Evolutionary conservation across 2,888 invertebrate genomes (phyloP).

Genomic region (Limenitis camilla): DNA sequence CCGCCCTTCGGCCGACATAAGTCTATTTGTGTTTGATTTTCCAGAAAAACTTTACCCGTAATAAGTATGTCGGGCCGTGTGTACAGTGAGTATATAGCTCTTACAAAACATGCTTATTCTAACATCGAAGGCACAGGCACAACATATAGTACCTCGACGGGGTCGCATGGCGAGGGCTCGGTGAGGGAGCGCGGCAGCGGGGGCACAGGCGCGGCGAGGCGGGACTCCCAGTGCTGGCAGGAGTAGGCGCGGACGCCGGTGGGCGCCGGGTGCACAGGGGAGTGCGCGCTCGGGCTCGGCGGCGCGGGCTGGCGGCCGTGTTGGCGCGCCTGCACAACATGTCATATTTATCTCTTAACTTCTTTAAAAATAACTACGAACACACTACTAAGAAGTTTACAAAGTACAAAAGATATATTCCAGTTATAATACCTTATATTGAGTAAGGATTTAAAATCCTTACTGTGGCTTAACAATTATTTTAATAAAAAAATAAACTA

Average conservation of each 20-base stretch:
- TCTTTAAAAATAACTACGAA: slow-evolving; percentile 2
- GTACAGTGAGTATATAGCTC: slow-evolving; percentile 17
- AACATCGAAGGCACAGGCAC: slow-evolving; percentile 37
- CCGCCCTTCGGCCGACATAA: neutral
- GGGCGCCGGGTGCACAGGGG: slow-evolving; percentile 71
- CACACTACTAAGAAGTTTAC: slow-evolving; percentile 8
- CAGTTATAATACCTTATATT: neutral
- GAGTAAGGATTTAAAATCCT: neutral
- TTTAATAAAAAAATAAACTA: too few relatives aligned
- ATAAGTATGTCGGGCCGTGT: slow-evolving; percentile 2
- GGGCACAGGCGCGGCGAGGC: slow-evolving; percentile 67
- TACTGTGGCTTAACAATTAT: too few relatives aligned
- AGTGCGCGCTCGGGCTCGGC: slow-evolving; percentile 70
- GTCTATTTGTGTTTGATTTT: neutral
- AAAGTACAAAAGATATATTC: slow-evolving; percentile 6
- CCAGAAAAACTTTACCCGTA: too few relatives aligned
- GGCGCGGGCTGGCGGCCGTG: slow-evolving; percentile 72
- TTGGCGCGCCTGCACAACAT: slow-evolving; percentile 61
- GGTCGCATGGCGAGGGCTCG: slow-evolving; percentile 56
- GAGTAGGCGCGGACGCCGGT: slow-evolving; percentile 75
- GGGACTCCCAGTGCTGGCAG: slow-evolving; percentile 76
- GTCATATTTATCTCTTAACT: neutral
- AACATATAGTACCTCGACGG: slow-evolving; percentile 62
- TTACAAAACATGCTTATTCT: slow-evolving; percentile 29
- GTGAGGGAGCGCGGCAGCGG: slow-evolving; percentile 63